Evolutionary conservation across 2,797 vertebrate species (phyloP), one percentile per base, ranked within the genome.

Genomic region (Semotilus atromaculatus): DNA sequence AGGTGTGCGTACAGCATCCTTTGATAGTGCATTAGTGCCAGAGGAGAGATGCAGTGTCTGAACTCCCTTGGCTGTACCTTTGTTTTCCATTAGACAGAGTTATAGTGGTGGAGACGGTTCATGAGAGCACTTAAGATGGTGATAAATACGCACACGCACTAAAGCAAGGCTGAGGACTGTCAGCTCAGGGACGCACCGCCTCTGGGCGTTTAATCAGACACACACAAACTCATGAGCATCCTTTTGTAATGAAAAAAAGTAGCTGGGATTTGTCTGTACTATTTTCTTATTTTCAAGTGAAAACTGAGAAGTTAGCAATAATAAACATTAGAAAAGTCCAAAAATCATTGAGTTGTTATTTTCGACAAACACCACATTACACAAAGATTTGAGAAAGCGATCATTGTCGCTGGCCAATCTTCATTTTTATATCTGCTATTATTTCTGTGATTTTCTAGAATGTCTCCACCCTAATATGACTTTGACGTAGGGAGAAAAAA

Each of bases 11-110:
- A 77, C 55, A 74, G 38, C 67, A 84, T 26, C 38, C 82, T 85
- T 64, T 86, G 88, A 88, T 89, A 79, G 78, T 82, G 74, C 82
- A 88, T 91, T 88, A 82, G 84, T 82, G 82, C 68, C 80, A 83
- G 68, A 34, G 85, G 79, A 89, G 68, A 88, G 89, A 90, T 75
- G 80, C 88, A 88, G 85, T 86, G 86, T 90, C 89, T 88, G 80
- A 86, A 74, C 85, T 85, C 86, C 89, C 90, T 91, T 91, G 90
- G 90, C 90, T 90, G 38, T 77, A 89, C 87, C 90, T 93, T 91
- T 91, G 91, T 92, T 94, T 93, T 92, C 93, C 91, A 93, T 94
- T 95, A 93, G 92, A 84, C 86, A 91, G 92, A 93, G 91, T 93
- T 93, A 94, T 93, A 85, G 89, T 89, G 85, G 86, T 89, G 75